phyloP scores from a whole-genome alignment of 2,797 vertebrate species.

The Leptatherina wallacei region DNA sequence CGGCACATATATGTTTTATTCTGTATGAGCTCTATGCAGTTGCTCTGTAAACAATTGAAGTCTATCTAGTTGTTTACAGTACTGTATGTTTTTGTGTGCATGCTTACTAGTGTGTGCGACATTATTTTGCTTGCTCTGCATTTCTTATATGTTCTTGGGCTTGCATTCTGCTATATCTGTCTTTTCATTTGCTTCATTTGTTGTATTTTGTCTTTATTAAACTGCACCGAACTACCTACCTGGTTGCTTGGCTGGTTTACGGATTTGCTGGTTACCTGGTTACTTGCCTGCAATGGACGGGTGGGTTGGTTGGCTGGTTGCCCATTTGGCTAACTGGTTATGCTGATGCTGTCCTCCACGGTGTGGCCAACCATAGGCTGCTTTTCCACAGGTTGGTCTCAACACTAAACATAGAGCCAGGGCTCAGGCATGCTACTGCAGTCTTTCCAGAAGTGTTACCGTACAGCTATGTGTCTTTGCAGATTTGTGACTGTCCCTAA shows the following conservation, averaged over 20 bases:
- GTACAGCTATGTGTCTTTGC: conserved; percentile 11
- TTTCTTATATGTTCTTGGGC: conserved; percentile 51
- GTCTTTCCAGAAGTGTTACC: conserved; percentile 32
- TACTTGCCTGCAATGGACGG: conserved; percentile 76
- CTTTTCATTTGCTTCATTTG: conserved; percentile 81
- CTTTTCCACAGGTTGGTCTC: conserved; percentile 86
- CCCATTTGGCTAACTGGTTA: conserved; percentile 80
- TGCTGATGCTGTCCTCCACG: conserved; percentile 72
- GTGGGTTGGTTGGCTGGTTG: conserved; percentile 78
- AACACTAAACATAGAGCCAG: conserved; percentile 56
- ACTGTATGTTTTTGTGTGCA: conserved; percentile 50
- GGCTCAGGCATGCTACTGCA: conserved; percentile 47
- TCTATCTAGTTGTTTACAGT: conserved; percentile 34
- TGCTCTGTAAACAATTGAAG: conserved; percentile 38
- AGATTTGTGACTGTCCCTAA: background rate
- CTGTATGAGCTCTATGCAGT: conserved; percentile 14
- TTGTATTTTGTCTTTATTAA: conserved; percentile 80
- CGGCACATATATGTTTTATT: conserved; percentile 33
- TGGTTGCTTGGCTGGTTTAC: conserved; percentile 72
- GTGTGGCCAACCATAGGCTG: conserved; percentile 79
- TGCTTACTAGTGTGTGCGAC: conserved; percentile 51
- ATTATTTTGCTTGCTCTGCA: conserved; percentile 66
- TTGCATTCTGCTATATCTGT: conserved; percentile 68
- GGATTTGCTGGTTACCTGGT: conserved; percentile 75
- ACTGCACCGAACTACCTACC: conserved; percentile 71